phyloP scores from a whole-genome alignment of 2,113 vertebrate genomes.

The Channa argus region DNA sequence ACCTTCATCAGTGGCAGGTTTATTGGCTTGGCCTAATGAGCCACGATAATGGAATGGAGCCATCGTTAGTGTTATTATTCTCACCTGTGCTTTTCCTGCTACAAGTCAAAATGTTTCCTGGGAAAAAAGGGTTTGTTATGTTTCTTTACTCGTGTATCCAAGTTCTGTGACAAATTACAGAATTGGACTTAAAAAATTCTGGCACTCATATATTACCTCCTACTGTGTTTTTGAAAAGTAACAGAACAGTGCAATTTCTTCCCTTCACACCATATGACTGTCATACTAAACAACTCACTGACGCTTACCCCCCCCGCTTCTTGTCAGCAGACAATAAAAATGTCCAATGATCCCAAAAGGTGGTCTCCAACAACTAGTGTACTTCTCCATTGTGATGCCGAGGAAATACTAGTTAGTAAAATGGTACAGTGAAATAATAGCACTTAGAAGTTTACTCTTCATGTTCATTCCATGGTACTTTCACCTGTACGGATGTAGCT shows the following conservation, averaged over 20 bases:
- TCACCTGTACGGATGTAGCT: neutral
- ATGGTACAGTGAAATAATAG: neutral
- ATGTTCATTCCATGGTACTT: neutral
- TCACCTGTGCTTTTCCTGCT: neutral
- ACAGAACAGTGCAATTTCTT: neutral
- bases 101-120: neutral
- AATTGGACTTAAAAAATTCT: no score
- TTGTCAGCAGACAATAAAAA: constrained; percentile 18
- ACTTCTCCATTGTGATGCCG: constrained; percentile 1
- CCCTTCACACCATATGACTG: neutral
- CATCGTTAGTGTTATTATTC: constrained; percentile 1
- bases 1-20: neutral
- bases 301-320: neutral
- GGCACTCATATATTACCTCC: no score
- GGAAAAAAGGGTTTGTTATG: neutral
- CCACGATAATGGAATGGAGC: constrained; percentile 15
- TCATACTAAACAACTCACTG: neutral
- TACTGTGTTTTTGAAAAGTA: no score
- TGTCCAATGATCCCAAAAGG: neutral
- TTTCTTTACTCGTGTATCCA: neutral
- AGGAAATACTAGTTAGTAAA: constrained; percentile 22
- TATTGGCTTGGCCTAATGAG: neutral
- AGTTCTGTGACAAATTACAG: no score
- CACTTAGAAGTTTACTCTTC: constrained; percentile 24
- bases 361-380: constrained; percentile 6